phyloP scores from a whole-genome alignment of 2,113 vertebrate species.

The Dicerorhinus sumatrensis region DNA sequence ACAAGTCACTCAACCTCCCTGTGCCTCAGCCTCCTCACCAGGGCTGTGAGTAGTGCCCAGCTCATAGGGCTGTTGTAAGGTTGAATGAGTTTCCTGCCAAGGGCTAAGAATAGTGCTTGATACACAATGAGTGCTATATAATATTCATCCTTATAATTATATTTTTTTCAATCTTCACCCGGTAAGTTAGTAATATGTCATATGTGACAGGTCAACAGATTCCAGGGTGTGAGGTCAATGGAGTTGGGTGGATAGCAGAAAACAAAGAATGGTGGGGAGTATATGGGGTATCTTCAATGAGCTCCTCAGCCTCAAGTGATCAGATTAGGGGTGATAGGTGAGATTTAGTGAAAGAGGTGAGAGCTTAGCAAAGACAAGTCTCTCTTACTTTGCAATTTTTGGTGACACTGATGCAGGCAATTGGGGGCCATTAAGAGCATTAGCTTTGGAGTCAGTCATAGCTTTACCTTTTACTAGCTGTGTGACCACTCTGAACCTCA shows the following conservation, averaged over 20 bases:
- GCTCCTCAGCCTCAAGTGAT: not conserved
- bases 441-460: not conserved
- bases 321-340: not conserved
- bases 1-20: not conserved
- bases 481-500: not conserved
- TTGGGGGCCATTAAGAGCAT: not conserved
- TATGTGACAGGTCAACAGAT: not conserved
- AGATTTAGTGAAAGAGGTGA: not conserved
- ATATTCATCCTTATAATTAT: not conserved
- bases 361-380: not conserved
- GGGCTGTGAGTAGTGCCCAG: not conserved
- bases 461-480: not conserved
- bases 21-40: not conserved
- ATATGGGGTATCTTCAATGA: not conserved
- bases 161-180: not conserved
- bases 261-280: accelerated
- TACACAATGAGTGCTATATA: not conserved
- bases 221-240: not conserved
- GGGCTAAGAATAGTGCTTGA: not conserved
- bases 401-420: not conserved
- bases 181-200: not conserved
- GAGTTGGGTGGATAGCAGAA: not conserved
- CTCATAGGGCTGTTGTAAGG: not conserved
- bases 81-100: not conserved
- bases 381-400: not conserved